Evolutionary conservation across 1,140 invertebrate species (phyloP), one percentile per base, ranked within the genome.

Genomic region (Contarinia nasturtii): DNA sequence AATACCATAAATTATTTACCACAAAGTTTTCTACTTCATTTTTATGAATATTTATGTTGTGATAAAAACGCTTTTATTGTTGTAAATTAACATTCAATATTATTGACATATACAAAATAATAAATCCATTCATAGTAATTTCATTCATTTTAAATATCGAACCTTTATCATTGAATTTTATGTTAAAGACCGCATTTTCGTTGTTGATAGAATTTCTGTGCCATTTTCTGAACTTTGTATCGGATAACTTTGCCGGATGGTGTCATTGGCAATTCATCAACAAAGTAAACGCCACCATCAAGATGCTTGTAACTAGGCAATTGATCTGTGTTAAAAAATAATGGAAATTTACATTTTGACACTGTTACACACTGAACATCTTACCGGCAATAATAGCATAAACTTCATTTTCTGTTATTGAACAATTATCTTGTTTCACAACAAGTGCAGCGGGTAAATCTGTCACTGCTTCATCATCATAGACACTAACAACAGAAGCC

Each of bases 401-500:
- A 21, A 46, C 36, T 17, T 46, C 15, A 3, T 46, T 15, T 19
- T 40, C 37, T 18, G 33, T 46, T 7, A 46, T 17, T 38, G 15
- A 10, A 21, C 4, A 10, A 14, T 17, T 27, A 2, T 10, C 7
- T 22, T 22, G 2, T 17, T 40, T 46, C 11, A 33, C 36, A 21
- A 46, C 37, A 20, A 18, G 14, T 5, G 45, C 45, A 15, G 45
- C 19, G 2, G 79, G 79, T 5, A 79, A 52, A 66, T 82, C 79
- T 34, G 76, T 78, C 5, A 68, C 69, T n/a, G 66, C 57, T 11
- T 64, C 57, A 54, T 81, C 74, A 2, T 75, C 72, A 15, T 4
- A 18, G 22, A 80, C 61, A 2, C 80, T 79, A 46, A 82, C 67
- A 0, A 82, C 79, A 2, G 75, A 77, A 11, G 68, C 76, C 57